phyloP scores from a whole-genome alignment of 2,888 invertebrate genomes.

The Trichopria drosophilae region DNA sequence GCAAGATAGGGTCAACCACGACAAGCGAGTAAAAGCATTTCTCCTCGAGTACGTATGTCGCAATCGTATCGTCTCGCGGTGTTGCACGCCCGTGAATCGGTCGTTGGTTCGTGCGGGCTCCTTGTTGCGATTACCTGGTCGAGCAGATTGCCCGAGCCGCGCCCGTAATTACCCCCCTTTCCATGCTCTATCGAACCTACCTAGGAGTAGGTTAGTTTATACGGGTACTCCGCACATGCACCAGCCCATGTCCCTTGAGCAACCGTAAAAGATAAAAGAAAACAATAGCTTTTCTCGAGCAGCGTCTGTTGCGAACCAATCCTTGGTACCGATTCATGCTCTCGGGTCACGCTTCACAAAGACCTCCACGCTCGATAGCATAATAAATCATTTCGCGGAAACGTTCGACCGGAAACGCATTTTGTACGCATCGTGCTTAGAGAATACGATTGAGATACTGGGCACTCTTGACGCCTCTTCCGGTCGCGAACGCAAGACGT shows the following conservation, averaged over 20 bases:
- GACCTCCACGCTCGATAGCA: conserved; percentile 48
- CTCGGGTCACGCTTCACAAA: conserved; percentile 49
- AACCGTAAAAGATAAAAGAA: conserved; percentile 48
- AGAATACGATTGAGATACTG: conserved; percentile 27
- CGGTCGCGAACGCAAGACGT: conserved; percentile 10
- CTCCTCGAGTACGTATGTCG: too few species aligned
- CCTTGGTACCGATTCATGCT: conserved; percentile 51
- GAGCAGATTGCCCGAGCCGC: conserved; percentile 41
- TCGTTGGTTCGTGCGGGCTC: too few species aligned
- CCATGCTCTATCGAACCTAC: conserved; percentile 46
- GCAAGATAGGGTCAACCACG: too few species aligned
- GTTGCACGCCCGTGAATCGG: too few species aligned
- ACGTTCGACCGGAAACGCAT: conserved; percentile 55
- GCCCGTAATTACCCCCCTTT: conserved; percentile 52
- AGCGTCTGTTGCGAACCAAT: conserved; percentile 37
- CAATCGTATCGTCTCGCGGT: too few species aligned
- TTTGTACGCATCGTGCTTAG: conserved; percentile 40
- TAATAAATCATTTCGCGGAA: conserved; percentile 57
- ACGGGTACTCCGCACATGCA: background rate
- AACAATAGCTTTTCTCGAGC: conserved; percentile 44
- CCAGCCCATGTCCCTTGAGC: conserved; percentile 21
- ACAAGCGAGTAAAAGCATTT: too few species aligned
- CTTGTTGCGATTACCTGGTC: too few species aligned
- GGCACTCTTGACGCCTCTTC: conserved; percentile 31
- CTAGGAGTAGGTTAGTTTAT: background rate